Base-by-base conservation (phyloP, 2,113 vertebrate species). In the Pica pica region DNA sequence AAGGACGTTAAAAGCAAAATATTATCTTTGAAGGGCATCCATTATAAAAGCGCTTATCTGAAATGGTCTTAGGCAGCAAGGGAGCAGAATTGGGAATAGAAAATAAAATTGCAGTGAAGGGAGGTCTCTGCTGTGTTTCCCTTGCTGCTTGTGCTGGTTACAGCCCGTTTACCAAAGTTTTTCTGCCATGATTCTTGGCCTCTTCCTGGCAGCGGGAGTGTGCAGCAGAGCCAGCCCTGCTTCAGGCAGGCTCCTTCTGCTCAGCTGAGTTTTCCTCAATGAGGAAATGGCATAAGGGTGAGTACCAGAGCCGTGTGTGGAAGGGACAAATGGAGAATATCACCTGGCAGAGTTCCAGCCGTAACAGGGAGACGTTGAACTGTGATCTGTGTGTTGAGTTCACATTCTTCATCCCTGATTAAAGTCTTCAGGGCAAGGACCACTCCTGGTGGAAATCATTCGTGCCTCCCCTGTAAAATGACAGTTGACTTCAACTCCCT, bases 1-100 rank as follows among this genome's bases (percentile, higher is more conserved):
- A 94, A 95, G 52, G 59, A 26, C 81, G 81, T 31, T 93, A 87
- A 94, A 94, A 92, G 69, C 67, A 87, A 95, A 96, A 89, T 92
- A 81, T 7, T 94, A 39, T 88, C 90, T 95, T 94, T 77, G 89
- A 84, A 96, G 76, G 86, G 37, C 76, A 95, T 90, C 79, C 44
- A 56, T 94, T 91, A 49, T 88, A 82, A 71, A 97, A 93, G 70
- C 63, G 30, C 80, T 95, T 95, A 55, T 96, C 83, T 90, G 73
- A 84, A 93, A 53, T 77, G 60, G 55, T 37, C 52, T 89, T 68
- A 78, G 77, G 59, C 77, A 82, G 50, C 21, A 13, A 73, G 42
- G 73, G 44, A 82, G 49, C 11, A 23, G 73, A 73, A 44, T 4
- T 70, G 47, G 64, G 35, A 87, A 46, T 18, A 21, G 67, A 69